A percentile compares a stretch with the other conserved stretches of the same genome.
These are phyloP conservation scores for Drosophila affinis DNA, from an alignment of 2,888 invertebrate genomes.

Conservation along the genomic window DNA sequence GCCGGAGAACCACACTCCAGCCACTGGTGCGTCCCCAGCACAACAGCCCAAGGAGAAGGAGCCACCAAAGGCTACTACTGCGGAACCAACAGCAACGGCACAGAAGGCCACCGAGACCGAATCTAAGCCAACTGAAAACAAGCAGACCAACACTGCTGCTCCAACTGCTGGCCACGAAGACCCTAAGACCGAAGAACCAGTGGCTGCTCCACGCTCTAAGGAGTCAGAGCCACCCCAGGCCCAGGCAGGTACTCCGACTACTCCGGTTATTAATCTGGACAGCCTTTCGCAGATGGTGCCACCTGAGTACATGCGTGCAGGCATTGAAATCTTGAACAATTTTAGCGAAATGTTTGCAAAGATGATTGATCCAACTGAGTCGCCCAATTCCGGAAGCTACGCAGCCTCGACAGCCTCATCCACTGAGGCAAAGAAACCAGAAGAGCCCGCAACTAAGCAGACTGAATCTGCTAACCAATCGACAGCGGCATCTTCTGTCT, in stretches of 20 bases:
- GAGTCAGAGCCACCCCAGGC: slow-evolving; percentile 21
- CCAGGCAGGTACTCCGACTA: slow-evolving; percentile 47
- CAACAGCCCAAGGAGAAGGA: slow-evolving; percentile 14
- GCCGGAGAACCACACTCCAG: slow-evolving; percentile 31
- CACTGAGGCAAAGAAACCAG: slow-evolving; percentile 18
- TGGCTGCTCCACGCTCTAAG: slow-evolving; percentile 46
- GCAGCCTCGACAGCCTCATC: slow-evolving; percentile 27
- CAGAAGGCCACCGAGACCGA: slow-evolving; percentile 16
- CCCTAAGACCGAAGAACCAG: slow-evolving; percentile 37
- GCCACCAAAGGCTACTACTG: slow-evolving; percentile 5
- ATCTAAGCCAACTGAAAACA: slow-evolving; percentile 12
- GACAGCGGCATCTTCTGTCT: slow-evolving; percentile 10
- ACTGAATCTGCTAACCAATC: slow-evolving; percentile 9
- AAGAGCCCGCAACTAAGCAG: not conserved
- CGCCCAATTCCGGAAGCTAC: slow-evolving; percentile 36
- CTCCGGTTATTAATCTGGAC: slow-evolving; percentile 65
- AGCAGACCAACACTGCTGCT: slow-evolving; percentile 8
- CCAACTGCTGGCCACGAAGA: not conserved
- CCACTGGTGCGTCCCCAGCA: slow-evolving; percentile 19
- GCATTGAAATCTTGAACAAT: slow-evolving; percentile 82
- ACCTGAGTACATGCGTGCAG: slow-evolving; percentile 81
- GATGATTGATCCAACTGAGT: slow-evolving; percentile 80
- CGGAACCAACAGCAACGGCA: slow-evolving; percentile 16
- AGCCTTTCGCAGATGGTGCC: slow-evolving; percentile 74
- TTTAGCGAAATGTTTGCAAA: slow-evolving; percentile 83